These are phyloP conservation scores for Clarias magur DNA, from an alignment of 2,113 vertebrate species.

Conservation along the genomic window DNA sequence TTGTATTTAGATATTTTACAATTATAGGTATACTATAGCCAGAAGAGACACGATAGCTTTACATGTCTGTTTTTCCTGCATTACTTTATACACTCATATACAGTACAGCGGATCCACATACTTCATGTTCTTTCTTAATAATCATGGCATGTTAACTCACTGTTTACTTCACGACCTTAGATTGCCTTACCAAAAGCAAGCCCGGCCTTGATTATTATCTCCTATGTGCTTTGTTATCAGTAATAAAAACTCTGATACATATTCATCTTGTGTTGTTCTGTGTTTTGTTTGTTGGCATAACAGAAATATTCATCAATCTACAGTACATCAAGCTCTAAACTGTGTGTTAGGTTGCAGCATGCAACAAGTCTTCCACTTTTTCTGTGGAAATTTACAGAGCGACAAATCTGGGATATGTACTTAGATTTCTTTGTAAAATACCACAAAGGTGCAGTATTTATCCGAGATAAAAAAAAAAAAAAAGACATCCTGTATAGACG, in stretches of 20 bases:
- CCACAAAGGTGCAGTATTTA: background rate
- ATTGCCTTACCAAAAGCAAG: slow-evolving; percentile 14
- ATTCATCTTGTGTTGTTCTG: background rate
- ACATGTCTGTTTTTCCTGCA: background rate
- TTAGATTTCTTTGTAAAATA: background rate
- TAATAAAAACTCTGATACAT: slow-evolving; percentile 24
- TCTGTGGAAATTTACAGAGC: background rate
- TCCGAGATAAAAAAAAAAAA: background rate
- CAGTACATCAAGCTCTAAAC: background rate
- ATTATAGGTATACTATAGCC: background rate
- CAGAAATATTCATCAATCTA: background rate
- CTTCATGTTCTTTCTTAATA: background rate
- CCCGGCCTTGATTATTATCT: slow-evolving; percentile 27
- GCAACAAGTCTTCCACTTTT: background rate
- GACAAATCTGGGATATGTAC: background rate
- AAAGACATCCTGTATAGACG: background rate
- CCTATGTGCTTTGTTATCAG: slow-evolving; percentile 33
- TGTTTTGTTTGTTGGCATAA: slow-evolving; percentile 7
- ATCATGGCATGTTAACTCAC: background rate
- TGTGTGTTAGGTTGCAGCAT: background rate
- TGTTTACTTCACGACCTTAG: background rate
- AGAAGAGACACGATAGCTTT: too few species aligned
- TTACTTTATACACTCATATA: background rate
- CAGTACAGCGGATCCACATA: too few species aligned
- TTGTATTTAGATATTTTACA: background rate